Percentiles rank a stretch among this genome's conserved stretches.
These are phyloP conservation scores for Argyrosomus regius DNA, from an alignment of 2,797 vertebrate species.

Conservation along the genomic window DNA sequence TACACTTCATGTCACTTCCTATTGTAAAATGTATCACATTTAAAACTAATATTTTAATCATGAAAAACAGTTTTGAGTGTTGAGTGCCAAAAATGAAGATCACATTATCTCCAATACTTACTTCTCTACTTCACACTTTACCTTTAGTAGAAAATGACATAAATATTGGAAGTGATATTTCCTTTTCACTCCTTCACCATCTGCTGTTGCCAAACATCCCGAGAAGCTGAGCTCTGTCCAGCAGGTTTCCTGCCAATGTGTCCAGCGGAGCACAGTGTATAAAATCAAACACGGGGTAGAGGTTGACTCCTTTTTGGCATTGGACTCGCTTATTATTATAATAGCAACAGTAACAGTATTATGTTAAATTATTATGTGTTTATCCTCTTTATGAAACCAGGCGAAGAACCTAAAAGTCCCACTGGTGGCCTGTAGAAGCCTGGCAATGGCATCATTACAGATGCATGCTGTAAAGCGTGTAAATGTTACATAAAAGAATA, in stretches of 20 bases:
- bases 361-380: neutral
- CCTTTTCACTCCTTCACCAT: neutral
- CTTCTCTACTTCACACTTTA: too few species aligned
- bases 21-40: neutral
- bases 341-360: neutral
- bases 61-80: neutral
- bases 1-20: neutral
- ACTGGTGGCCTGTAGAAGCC: neutral
- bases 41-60: neutral
- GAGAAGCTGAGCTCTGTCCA: neutral
- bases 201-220: neutral
- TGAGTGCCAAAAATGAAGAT: neutral
- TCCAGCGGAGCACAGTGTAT: neutral
- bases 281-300: neutral
- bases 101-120: neutral
- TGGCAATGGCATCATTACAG: neutral
- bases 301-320: neutral
- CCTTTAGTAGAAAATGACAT: neutral
- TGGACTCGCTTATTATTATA: neutral
- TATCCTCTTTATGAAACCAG: too few species aligned
- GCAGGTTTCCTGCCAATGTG: neutral
- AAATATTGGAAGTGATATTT: slow-evolving; percentile 3
- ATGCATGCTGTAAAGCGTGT: neutral
- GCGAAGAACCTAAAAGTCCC: neutral
- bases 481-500: too few species aligned